phyloP scores from a whole-genome alignment of 2,797 vertebrate genomes.

The Lepus townsendii region DNA sequence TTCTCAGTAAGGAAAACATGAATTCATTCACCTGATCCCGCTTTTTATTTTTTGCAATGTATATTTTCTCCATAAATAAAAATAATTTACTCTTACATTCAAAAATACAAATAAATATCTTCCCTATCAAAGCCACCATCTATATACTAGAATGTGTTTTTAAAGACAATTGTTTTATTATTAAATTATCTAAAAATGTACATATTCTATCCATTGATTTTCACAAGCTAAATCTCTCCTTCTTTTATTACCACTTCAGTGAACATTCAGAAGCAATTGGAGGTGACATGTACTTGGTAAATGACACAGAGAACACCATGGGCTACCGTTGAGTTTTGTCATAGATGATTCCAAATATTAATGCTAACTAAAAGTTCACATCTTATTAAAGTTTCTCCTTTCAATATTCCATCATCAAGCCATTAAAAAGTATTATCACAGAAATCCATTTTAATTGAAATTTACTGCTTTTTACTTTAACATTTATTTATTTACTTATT shows the following conservation, averaged over 20 bases:
- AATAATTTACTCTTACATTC: constrained; percentile 47
- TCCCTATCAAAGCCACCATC: constrained; percentile 27
- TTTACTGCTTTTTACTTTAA: too few species aligned
- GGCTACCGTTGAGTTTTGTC: constrained; percentile 54
- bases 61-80: background rate
- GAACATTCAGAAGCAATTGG: constrained; percentile 55
- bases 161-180: constrained; percentile 49
- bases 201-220: constrained; percentile 34
- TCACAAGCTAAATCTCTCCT: constrained; percentile 19
- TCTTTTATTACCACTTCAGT: constrained; percentile 47
- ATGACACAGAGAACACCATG: background rate
- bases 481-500: too few species aligned
- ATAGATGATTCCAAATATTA: constrained; percentile 61
- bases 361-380: constrained; percentile 32
- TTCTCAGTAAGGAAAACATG: constrained; percentile 36
- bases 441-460: background rate
- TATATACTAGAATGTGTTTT: background rate
- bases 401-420: background rate
- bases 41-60: constrained; percentile 34
- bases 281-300: constrained; percentile 61
- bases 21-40: background rate
- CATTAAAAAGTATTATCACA: constrained; percentile 27
- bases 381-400: constrained; percentile 54
- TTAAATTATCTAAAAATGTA: constrained; percentile 20
- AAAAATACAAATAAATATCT: constrained; percentile 23